Percentiles rank a stretch among this genome's conserved stretches.
Evolutionary conservation across 1,140 invertebrate genomes (phyloP).

Genomic region (Bombus haemorrhoidalis): DNA sequence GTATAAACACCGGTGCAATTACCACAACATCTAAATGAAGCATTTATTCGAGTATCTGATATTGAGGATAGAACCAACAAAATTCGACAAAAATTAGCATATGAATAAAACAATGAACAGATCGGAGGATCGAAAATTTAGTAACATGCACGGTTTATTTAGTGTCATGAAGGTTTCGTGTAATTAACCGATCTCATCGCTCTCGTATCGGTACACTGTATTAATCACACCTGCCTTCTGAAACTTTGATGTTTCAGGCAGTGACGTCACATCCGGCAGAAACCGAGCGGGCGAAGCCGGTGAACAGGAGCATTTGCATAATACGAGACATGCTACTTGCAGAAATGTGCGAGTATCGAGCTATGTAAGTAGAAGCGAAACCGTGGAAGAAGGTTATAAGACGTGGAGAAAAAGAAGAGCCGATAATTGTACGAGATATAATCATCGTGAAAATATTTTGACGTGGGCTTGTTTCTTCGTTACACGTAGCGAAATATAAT

Average conservation of each 20-base stretch:
- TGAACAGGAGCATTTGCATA: slow-evolving; percentile 56
- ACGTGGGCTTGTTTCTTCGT: neutral
- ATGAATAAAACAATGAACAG: neutral
- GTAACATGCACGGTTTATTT: neutral
- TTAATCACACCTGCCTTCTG: slow-evolving; percentile 54
- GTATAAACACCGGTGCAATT: neutral
- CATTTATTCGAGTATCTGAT: neutral
- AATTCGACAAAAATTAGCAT: too few species aligned
- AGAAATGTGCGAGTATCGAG: slow-evolving; percentile 27
- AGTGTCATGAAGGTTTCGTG: neutral
- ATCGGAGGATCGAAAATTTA: neutral
- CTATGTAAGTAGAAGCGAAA: slow-evolving; percentile 21
- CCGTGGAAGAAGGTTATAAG: neutral
- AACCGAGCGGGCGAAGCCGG: slow-evolving; percentile 39
- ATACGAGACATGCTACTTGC: slow-evolving; percentile 50
- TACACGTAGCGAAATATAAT: neutral
- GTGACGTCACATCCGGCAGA: slow-evolving; percentile 62
- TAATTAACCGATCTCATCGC: slow-evolving; percentile 10
- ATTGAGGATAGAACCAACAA: neutral
- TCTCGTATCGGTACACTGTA: slow-evolving; percentile 23
- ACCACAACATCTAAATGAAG: neutral
- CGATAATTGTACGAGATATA: neutral
- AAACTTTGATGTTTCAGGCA: slow-evolving; percentile 49
- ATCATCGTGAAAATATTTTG: neutral
- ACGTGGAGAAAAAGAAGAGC: too few species aligned